A percentile compares a stretch with the other conserved stretches of the same genome.
Conservation (phyloP, 2,113 vertebrate species). For the Zosterops pallidus region DNA sequence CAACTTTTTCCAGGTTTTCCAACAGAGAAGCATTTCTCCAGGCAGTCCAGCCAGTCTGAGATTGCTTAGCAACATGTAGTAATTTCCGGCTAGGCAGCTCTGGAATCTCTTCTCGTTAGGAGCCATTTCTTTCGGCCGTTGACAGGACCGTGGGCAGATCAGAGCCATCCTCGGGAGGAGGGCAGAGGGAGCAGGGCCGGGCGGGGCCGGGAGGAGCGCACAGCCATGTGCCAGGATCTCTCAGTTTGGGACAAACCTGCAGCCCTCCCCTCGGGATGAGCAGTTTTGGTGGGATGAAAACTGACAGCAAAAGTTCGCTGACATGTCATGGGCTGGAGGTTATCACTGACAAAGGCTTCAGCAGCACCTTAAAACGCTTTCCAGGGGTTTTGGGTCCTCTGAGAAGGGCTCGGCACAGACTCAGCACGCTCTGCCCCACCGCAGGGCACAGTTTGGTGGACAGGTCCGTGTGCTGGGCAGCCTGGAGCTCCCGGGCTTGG, state of each 20-base stretch:
- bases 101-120: background rate
- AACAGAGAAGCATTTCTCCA: background rate
- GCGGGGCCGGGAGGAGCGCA: rapidly evolving
- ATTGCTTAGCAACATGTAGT: conserved; percentile 59
- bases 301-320: background rate
- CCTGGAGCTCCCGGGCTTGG: background rate
- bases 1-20: background rate
- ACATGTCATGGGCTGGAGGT: background rate
- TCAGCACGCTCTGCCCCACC: background rate
- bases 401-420: background rate
- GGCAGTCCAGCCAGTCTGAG: background rate
- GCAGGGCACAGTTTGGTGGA: rapidly evolving
- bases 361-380: background rate
- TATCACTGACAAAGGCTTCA: background rate
- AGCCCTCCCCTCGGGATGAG: background rate
- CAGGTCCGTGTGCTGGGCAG: background rate
- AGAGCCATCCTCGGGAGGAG: background rate
- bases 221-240: background rate
- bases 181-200: background rate
- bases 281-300: background rate
- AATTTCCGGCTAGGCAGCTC: conserved; percentile 41
- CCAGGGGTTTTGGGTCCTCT: background rate
- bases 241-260: background rate
- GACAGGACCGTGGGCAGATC: background rate
- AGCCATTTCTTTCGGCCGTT: conserved; percentile 1